Base-by-base conservation (phyloP, 2,888 invertebrate genomes). In the Harpagoxenus sublaevis region DNA sequence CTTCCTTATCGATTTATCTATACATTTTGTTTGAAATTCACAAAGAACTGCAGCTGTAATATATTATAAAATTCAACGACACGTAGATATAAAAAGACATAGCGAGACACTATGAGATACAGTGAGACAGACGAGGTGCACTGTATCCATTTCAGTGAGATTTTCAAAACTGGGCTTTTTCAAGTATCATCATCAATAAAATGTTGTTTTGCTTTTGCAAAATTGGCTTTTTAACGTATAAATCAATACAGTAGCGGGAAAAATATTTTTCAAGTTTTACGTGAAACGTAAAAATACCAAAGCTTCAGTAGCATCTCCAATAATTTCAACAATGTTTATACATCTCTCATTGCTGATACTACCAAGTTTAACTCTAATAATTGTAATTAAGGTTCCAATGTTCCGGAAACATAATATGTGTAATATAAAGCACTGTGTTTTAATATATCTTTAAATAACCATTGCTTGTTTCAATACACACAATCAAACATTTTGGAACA, bases 141-240 rank as follows among this genome's bases (percentile, higher is more conserved):
- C 28, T 57, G 15, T 71, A 70, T 57, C 12, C 15, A 60, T 71
- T 71, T 71, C 12, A 60, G 12, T 48, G 15, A 74, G 23, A 81
- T 60, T 51, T 60, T 48, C 39, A 23, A 48, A 81, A 81, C 12
- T 39, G 35, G 35, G 42, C 12, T 31, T 12, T 28, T 51, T 42
- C 51, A 51, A 74, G 28, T 60, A 18, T 60, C 28, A 71, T 45
- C 23, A 45, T 71, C 35, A 81, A 60, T 74, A 73, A 81, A 73
- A 73, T 8, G 23, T 51, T 42, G 31, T 53, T 51, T 74, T 28
- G 10, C 12, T 31, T 48, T n/a, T 23, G 1, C 8, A 74, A 81
- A 81, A 73, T 81, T 81, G 60, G 42, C 31, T 74, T 65, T 74
- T 62, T 60, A 18, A 48, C 53, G 18, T 45, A 45, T 42, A 28